Percentiles rank a stretch among this genome's conserved stretches.
phyloP scores from a whole-genome alignment of 2,797 vertebrate genomes.

The Esox masquinongy region DNA sequence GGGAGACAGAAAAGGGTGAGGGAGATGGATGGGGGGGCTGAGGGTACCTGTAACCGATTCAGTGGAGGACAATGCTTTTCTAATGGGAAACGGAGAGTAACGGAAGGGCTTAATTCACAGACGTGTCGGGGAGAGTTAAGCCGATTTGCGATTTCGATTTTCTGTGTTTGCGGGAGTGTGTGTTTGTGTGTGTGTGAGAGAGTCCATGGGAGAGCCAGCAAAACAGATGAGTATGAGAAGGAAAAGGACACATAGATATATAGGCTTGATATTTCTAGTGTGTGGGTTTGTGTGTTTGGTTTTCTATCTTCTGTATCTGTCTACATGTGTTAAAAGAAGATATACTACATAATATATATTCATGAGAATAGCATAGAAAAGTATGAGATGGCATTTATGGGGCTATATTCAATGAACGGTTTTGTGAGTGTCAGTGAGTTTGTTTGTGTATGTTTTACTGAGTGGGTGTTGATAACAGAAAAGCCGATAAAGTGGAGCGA shows the following conservation, averaged over 20 bases:
- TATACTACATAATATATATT: conserved; percentile 15
- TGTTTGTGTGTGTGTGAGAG: conserved; percentile 48
- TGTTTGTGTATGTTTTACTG: conserved; percentile 1
- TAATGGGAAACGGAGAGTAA: conserved; percentile 70
- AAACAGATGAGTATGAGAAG: conserved; percentile 33
- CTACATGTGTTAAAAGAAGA: conserved; percentile 16
- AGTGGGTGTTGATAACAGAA: conserved; percentile 1
- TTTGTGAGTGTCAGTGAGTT: conserved; percentile 22
- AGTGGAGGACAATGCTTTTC: conserved; percentile 69
- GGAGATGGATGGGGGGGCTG: conserved; percentile 39
- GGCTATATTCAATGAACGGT: conserved; percentile 34
- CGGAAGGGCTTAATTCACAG: conserved; percentile 75
- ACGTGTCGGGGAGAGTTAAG: conserved; percentile 75
- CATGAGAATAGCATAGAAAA: conserved; percentile 35
- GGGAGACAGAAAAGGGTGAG: conserved; percentile 17
- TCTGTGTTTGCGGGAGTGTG: conserved; percentile 69
- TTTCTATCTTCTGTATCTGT: neutral
- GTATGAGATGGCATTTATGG: conserved; percentile 43
- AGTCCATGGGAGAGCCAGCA: conserved; percentile 30
- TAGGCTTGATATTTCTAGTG: conserved; percentile 44
- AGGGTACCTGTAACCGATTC: conserved; percentile 70
- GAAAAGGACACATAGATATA: no score
- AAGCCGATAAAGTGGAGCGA: conserved; percentile 5
- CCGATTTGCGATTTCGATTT: conserved; percentile 77
- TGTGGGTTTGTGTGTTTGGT: conserved; percentile 54